A percentile compares a stretch with the other conserved stretches of the same genome.
These are phyloP conservation scores for Merluccius polli DNA, from an alignment of 2,797 vertebrate genomes.

Conservation along the genomic window DNA sequence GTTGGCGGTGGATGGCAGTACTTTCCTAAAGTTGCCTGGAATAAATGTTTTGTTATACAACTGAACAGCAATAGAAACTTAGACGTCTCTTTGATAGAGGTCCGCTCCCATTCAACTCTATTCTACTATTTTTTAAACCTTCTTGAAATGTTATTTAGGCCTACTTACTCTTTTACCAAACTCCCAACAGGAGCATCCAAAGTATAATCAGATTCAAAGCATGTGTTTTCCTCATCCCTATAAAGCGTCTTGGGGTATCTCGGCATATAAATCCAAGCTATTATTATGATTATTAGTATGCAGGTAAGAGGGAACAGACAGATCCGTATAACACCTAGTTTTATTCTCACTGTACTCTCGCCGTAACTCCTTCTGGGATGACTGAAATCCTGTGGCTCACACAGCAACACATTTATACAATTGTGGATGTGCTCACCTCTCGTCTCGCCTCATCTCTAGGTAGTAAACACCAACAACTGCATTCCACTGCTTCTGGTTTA, in stretches of 20 bases:
- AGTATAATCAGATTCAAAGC: conserved; percentile 2
- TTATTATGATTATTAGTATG: conserved; percentile 1
- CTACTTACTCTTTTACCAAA: neutral
- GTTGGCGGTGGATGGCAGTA: neutral
- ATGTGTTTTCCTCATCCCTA: neutral
- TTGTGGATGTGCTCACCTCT: neutral
- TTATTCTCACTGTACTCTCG: neutral
- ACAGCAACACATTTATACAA: neutral
- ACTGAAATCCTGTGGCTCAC: neutral
- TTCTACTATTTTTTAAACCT: neutral
- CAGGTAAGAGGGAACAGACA: neutral
- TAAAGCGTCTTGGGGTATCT: neutral
- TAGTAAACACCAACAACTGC: neutral
- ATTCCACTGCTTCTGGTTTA: neutral
- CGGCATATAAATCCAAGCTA: neutral
- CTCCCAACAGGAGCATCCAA: conserved; percentile 3
- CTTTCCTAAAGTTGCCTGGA: neutral
- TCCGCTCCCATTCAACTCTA: no score
- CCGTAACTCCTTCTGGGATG: neutral
- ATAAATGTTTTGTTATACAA: neutral
- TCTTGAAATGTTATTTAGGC: neutral
- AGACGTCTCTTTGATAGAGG: neutral
- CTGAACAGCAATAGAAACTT: neutral
- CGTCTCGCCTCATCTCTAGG: no score
- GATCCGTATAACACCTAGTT: neutral